Conservation (phyloP, 2,113 vertebrate genomes). For the Tychaedon coryphoeus region DNA sequence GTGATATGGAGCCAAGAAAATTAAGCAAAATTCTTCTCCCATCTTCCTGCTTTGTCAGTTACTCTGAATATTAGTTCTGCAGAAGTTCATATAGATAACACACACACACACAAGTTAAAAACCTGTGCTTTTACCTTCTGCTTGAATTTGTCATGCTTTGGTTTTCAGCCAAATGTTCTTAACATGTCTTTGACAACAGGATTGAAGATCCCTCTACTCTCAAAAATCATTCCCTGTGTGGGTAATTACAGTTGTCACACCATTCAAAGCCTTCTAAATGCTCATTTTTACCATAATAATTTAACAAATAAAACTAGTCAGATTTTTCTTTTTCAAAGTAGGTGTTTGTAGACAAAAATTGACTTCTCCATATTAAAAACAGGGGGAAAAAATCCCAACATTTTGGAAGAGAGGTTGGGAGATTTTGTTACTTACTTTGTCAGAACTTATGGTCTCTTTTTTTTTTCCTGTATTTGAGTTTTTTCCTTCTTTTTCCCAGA, state of each 20-base stretch:
- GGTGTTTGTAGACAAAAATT: neutral
- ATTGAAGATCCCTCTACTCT: neutral
- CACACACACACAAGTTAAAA: neutral
- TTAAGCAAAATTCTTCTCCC: neutral
- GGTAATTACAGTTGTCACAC: constrained; percentile 8
- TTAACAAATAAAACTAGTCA: neutral
- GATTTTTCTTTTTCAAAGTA: neutral
- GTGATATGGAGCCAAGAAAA: neutral
- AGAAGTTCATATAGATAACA: neutral
- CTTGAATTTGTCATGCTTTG: neutral
- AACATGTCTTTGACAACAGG: neutral
- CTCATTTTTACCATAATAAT: neutral
- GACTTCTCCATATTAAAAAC: neutral
- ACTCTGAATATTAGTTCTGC: neutral
- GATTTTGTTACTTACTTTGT: neutral
- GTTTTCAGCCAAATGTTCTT: neutral
- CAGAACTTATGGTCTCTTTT: neutral
- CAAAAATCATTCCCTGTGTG: neutral
- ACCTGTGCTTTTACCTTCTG: neutral
- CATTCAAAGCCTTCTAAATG: neutral
- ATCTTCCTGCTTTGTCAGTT: neutral
- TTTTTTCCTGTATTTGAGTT: neutral
- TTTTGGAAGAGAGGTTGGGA: neutral
- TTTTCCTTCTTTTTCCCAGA: neutral
- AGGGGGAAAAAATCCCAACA: neutral